These are phyloP conservation scores for Dipodomys spectabilis DNA, from an alignment of 2,113 vertebrate genomes.

Conservation along the genomic window DNA sequence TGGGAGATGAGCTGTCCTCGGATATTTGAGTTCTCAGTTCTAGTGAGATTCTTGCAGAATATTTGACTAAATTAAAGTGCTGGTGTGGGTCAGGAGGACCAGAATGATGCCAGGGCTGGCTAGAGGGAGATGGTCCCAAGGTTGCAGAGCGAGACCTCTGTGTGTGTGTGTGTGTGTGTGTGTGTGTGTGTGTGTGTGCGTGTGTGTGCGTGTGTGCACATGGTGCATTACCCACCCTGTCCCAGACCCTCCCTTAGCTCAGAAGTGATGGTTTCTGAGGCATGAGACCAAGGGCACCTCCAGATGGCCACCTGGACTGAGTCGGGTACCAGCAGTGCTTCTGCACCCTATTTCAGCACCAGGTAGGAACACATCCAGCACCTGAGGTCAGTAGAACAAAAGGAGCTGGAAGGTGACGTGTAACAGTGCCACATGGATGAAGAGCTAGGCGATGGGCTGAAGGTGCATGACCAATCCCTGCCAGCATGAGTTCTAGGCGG, in stretches of 20 bases:
- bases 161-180: no score
- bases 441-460: background rate
- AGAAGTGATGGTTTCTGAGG: background rate
- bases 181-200: no score
- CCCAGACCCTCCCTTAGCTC: background rate
- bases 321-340: background rate
- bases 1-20: background rate
- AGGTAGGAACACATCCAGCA: background rate
- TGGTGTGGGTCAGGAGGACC: rapidly evolving
- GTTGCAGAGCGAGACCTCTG: no score
- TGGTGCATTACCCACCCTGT: background rate
- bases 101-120: background rate
- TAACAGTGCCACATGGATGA: background rate
- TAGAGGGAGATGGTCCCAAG: background rate
- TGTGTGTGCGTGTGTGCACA: no score
- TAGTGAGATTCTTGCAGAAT: background rate
- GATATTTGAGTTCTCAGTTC: background rate
- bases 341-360: background rate
- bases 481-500: background rate
- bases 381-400: background rate
- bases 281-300: background rate
- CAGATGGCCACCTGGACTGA: background rate
- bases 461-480: background rate
- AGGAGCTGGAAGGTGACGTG: background rate
- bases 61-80: background rate